A percentile compares a stretch with the other conserved stretches of the same genome.
phyloP scores from a whole-genome alignment of 2,888 invertebrate species.

The Drosophila nr. fundita region DNA sequence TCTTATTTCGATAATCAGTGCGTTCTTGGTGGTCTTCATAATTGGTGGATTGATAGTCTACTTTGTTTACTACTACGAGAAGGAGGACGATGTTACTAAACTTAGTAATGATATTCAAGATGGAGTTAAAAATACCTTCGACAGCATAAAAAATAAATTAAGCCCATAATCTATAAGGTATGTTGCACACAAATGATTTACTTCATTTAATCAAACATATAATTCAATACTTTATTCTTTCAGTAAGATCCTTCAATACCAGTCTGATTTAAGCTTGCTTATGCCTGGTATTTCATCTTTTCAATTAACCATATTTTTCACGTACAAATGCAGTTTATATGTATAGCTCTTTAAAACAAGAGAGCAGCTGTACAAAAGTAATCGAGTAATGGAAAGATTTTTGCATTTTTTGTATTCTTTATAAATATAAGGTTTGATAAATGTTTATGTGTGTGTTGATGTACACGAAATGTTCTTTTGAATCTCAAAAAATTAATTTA shows the following conservation, averaged over 20 bases:
- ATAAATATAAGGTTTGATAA: conserved; percentile 52
- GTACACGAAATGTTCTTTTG: conserved; percentile 21
- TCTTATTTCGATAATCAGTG: conserved; percentile 78
- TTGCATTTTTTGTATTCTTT: conserved; percentile 40
- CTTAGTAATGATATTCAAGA: conserved; percentile 58
- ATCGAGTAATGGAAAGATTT: conserved; percentile 20
- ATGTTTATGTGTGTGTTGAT: conserved; percentile 30
- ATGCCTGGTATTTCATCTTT: conserved; percentile 14
- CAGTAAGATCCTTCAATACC: conserved; percentile 15
- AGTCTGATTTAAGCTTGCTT: conserved; percentile 8
- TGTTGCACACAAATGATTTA: neutral
- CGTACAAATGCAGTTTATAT: conserved; percentile 11
- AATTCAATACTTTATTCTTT: neutral
- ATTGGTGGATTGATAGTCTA: conserved; percentile 76
- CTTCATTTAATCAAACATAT: neutral
- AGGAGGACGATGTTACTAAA: conserved; percentile 69
- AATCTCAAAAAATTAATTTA: conserved; percentile 37
- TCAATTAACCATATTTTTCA: conserved; percentile 5
- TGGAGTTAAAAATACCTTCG: conserved; percentile 40
- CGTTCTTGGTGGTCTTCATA: conserved; percentile 74
- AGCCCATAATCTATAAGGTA: conserved; percentile 18
- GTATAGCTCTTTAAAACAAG: neutral
- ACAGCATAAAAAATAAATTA: conserved; percentile 52
- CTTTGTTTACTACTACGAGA: conserved; percentile 71
- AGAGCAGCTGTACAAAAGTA: conserved; percentile 4